These are phyloP conservation scores for Papilio protenor DNA, from an alignment of 2,888 invertebrate genomes.

Conservation along the genomic window DNA sequence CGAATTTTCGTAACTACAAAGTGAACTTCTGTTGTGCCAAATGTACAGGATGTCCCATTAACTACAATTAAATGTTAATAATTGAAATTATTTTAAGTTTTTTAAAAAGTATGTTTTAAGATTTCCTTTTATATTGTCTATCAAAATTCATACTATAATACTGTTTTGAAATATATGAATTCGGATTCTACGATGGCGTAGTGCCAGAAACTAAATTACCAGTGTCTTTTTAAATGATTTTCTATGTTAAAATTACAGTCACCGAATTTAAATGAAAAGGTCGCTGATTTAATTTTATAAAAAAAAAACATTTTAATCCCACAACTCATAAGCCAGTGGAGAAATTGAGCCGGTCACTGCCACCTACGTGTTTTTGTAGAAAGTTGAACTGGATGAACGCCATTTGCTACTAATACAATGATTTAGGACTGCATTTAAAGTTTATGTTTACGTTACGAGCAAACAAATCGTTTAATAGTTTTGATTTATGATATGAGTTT, in stretches of 20 bases:
- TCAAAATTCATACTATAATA: not conserved
- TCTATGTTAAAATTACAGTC: constrained; percentile 1
- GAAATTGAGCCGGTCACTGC: constrained; percentile 49
- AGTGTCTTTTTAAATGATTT: not conserved
- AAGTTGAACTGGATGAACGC: constrained; percentile 80
- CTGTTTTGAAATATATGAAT: not conserved
- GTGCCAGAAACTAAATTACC: not conserved
- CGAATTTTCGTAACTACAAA: constrained; percentile 59
- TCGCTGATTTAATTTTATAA: constrained; percentile 33
- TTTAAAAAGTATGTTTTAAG: not conserved
- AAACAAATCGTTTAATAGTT: constrained; percentile 50
- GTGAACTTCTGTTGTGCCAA: not conserved
- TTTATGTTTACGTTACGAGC: constrained; percentile 65
- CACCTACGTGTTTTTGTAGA: constrained; percentile 75
- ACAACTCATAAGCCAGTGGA: constrained; percentile 57
- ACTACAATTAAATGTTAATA: not conserved
- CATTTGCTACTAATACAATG: constrained; percentile 65
- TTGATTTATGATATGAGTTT: not conserved
- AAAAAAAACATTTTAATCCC: constrained; percentile 53
- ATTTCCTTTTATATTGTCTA: not conserved
- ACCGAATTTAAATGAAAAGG: not conserved
- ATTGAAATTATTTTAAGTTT: not conserved
- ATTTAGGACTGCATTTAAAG: constrained; percentile 54
- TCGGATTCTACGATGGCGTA: not conserved
- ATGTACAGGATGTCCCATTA: not conserved